Base-by-base conservation (phyloP, 2,888 invertebrate genomes). In the Saturnia japonica region DNA sequence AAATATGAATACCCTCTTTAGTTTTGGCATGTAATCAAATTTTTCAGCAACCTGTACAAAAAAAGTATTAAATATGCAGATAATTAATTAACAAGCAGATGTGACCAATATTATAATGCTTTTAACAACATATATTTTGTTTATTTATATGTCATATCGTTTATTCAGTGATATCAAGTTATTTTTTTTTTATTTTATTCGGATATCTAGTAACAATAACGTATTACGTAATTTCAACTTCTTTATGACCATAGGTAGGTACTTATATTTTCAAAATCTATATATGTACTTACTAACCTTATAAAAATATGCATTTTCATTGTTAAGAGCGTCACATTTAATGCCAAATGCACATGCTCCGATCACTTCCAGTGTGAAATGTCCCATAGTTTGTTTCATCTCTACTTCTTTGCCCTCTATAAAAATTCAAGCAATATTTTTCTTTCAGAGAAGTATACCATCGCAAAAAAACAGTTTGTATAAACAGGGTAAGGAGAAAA, bases 281-380 rank as follows among this genome's bases (percentile, higher is more conserved):
- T 51, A 34, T 69, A n/a, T n/a, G n/a, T n/a, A n/a, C n/a, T n/a
- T n/a, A 74, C 71, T 77, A 84, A 94, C 95, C 87, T 92, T 91
- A 11, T 94, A 83, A 80, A 95, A 95, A 75, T 94, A 88, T 1
- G 94, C 89, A 75, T 94, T 91, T 75, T 89, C 89, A 74, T 91
- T 89, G 68, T 85, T 89, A n/a, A 94, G 80, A 11, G 94, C 92
- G 74, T 94, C 91, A 73, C 93, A 91, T 78, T 94, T 92, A 19
- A 95, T 92, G 1, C 95, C 95, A 86, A 95, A 95, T 25, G 95
- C 95, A 83, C 94, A 94, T 25, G 93, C 91, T n/a, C 95, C 95
- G 70, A 95, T 95, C 1, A 94, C 93, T 82, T 95, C 95, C 70
- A 95, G 77, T 1, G 95, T 95, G 71, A 91, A 95, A 77, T 94